Conservation (phyloP, 2,113 vertebrate genomes). For the Aptenodytes forsteri region DNA sequence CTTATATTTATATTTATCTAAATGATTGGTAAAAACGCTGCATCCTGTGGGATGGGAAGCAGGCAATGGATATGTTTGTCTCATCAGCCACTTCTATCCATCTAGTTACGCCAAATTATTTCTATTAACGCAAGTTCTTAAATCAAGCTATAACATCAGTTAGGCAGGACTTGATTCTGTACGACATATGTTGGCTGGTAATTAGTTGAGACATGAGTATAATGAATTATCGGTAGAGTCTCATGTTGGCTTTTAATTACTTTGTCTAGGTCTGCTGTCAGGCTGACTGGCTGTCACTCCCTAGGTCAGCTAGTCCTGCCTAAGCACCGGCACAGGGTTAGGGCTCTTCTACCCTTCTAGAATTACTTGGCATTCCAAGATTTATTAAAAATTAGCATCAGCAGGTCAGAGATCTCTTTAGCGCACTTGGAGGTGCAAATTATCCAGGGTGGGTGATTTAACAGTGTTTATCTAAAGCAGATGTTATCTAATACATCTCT, state of each 20-base stretch:
- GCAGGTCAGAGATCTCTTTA: slow-evolving; percentile 36
- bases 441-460: not conserved
- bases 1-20: not conserved
- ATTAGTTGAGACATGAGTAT: slow-evolving; percentile 24
- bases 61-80: not conserved
- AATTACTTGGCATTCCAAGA: slow-evolving; percentile 63
- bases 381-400: slow-evolving; percentile 61
- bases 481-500: slow-evolving; percentile 31
- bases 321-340: not conserved
- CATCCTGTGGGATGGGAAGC: not conserved
- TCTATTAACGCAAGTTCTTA: not conserved
- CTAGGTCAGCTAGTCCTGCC: not conserved
- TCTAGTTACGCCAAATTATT: not conserved
- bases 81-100: not conserved
- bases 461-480: slow-evolving; percentile 45
- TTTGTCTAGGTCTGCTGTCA: not conserved
- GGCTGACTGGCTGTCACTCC: not conserved
- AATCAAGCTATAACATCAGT: not conserved
- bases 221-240: not conserved
- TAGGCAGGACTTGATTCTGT: not conserved
- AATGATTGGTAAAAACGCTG: not conserved
- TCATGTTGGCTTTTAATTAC: slow-evolving; percentile 14
- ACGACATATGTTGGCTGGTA: not conserved
- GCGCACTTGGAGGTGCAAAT: slow-evolving; percentile 9
- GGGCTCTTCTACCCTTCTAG: slow-evolving; percentile 19